Conservation (phyloP, 2,888 invertebrate species). For the Aproaerema taeniolella region DNA sequence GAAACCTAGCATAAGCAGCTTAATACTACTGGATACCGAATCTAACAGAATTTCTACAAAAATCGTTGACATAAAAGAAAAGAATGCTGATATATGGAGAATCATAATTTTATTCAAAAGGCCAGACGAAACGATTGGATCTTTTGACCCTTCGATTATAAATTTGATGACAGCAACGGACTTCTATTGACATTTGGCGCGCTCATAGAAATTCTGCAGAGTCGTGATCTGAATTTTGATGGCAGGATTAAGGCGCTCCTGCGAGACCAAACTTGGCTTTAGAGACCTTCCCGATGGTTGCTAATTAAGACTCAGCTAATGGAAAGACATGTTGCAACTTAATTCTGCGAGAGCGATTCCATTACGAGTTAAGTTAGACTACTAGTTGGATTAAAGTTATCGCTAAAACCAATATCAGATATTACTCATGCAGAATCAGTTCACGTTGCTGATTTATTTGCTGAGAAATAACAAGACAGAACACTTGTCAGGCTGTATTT, state of each 20-base stretch:
- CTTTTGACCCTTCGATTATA: conserved; percentile 20
- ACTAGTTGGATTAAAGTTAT: background rate
- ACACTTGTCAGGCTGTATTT: no score
- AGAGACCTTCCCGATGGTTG: conserved; percentile 49
- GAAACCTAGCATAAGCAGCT: conserved; percentile 16
- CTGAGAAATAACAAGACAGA: no score
- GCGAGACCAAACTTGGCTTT: conserved; percentile 49
- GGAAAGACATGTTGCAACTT: conserved; percentile 46
- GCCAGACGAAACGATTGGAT: conserved; percentile 17
- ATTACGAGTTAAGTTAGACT: conserved; percentile 20
- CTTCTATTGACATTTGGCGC: conserved; percentile 50
- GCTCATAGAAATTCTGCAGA: conserved; percentile 54
- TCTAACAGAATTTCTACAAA: background rate
- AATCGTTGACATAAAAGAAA: background rate
- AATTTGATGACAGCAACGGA: conserved; percentile 45
- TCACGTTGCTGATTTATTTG: no score
- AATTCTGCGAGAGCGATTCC: conserved; percentile 32
- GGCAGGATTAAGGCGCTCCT: conserved; percentile 49
- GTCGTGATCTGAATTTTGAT: conserved; percentile 64
- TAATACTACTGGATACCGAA: conserved; percentile 32
- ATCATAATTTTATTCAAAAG: conserved; percentile 11
- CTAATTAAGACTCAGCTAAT: conserved; percentile 57
- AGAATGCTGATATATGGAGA: background rate
- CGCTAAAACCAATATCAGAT: no score
- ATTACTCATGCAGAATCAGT: no score